A percentile compares a stretch with the other conserved stretches of the same genome.
Conservation (phyloP, 2,797 vertebrate genomes). For the Bryconaethiops microstoma region DNA sequence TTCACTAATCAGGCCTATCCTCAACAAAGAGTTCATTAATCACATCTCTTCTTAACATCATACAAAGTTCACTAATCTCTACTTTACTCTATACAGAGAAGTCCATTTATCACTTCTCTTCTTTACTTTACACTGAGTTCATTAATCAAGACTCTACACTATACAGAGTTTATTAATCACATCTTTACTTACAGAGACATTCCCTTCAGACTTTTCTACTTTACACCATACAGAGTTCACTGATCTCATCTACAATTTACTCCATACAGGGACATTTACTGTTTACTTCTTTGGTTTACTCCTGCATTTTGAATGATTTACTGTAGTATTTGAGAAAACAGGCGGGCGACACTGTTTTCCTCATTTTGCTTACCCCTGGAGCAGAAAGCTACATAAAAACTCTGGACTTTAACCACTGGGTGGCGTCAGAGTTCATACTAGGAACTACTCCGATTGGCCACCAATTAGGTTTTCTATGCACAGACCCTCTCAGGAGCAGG, state of each 20-base stretch:
- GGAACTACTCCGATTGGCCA: neutral
- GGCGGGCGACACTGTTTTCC: neutral
- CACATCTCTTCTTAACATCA: too few species aligned
- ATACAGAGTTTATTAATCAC: too few species aligned
- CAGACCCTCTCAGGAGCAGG: neutral
- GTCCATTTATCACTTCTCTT: too few species aligned
- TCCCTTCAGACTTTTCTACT: neutral
- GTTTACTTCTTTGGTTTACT: neutral
- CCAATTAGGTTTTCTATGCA: neutral
- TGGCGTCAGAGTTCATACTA: constrained; percentile 19
- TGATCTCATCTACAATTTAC: neutral
- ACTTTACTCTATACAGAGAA: too few species aligned
- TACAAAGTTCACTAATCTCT: too few species aligned
- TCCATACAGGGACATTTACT: neutral
- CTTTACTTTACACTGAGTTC: too few species aligned
- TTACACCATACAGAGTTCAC: neutral
- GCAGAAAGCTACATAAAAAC: neutral
- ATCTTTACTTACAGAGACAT: too few species aligned
- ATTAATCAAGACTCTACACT: too few species aligned
- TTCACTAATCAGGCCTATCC: too few species aligned
- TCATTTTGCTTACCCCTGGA: neutral
- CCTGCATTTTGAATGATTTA: neutral
- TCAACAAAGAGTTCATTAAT: too few species aligned
- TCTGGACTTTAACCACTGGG: constrained; percentile 1
- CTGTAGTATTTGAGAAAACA: neutral